Evolutionary conservation across 2,113 vertebrate species (phyloP).

Genomic region (Gulo gulo): DNA sequence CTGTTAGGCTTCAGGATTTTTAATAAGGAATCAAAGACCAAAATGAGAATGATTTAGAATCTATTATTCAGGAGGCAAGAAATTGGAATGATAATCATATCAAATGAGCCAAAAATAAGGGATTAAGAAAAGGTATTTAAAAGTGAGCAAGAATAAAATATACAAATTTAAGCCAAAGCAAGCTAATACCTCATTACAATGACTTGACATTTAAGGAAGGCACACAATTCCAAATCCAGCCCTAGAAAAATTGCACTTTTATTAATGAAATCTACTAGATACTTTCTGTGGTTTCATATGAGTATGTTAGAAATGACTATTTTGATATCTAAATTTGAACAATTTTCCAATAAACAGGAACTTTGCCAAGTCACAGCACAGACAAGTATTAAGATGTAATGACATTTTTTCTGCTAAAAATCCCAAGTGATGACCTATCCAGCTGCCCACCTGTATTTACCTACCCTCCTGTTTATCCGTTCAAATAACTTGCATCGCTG

Average conservation of each 20-base stretch:
- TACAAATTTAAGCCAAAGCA: slow-evolving; percentile 64
- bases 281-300: not conserved
- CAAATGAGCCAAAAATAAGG: slow-evolving; percentile 75
- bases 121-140: slow-evolving; percentile 76
- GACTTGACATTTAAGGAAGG: slow-evolving; percentile 50
- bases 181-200: slow-evolving; percentile 54
- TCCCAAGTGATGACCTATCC: not conserved
- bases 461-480: not conserved
- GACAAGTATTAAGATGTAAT: not conserved
- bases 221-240: slow-evolving; percentile 30
- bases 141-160: slow-evolving; percentile 74
- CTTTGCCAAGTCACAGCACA: not conserved
- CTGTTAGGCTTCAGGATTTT: slow-evolving; percentile 68
- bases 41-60: slow-evolving; percentile 73
- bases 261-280: slow-evolving; percentile 3
- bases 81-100: slow-evolving; percentile 73
- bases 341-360: not conserved
- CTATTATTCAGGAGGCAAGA: slow-evolving; percentile 73
- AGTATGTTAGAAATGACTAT: slow-evolving; percentile 4
- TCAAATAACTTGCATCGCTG: not conserved
- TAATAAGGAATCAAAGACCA: slow-evolving; percentile 76
- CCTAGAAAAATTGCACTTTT: not conserved
- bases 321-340: slow-evolving; percentile 10
- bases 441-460: not conserved
- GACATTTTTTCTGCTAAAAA: not conserved